Conservation (phyloP, 2,797 vertebrate species). For the Sebastes miniatus region DNA sequence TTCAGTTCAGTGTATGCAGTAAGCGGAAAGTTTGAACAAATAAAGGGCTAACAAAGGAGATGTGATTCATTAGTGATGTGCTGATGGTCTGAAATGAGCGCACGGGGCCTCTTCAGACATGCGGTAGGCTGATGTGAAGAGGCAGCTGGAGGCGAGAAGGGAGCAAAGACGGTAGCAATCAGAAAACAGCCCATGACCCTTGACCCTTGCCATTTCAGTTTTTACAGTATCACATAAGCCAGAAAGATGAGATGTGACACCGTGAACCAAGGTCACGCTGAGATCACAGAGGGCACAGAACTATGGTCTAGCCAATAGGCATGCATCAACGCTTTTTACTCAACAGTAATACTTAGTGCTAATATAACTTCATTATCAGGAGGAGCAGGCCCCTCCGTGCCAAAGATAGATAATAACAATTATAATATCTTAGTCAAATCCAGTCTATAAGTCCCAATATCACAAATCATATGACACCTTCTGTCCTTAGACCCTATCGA, state of each 20-base stretch:
- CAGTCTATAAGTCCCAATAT: neutral
- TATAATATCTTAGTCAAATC: neutral
- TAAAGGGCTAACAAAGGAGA: conserved; percentile 3
- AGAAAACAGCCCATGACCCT: conserved; percentile 27
- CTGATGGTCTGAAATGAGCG: conserved; percentile 15
- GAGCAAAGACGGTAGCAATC: conserved; percentile 3
- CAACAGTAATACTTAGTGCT: neutral
- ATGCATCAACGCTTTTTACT: neutral
- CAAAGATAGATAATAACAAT: neutral
- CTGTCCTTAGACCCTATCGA: neutral
- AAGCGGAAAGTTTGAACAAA: neutral
- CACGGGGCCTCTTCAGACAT: conserved; percentile 1
- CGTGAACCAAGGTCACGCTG: conserved; percentile 12
- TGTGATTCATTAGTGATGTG: conserved; percentile 6
- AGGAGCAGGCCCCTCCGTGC: neutral
- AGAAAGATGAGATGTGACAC: conserved; percentile 42
- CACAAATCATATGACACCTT: neutral
- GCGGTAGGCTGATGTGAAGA: conserved; percentile 16
- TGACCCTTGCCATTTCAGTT: conserved; percentile 42
- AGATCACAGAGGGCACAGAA: conserved; percentile 9
- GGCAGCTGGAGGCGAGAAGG: conserved; percentile 24
- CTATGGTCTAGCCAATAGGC: neutral
- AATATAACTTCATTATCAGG: neutral
- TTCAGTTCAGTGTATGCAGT: neutral
- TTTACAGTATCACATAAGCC: conserved; percentile 21